phyloP scores from a whole-genome alignment of 2,797 vertebrate genomes.

The Eulemur albifrons region DNA sequence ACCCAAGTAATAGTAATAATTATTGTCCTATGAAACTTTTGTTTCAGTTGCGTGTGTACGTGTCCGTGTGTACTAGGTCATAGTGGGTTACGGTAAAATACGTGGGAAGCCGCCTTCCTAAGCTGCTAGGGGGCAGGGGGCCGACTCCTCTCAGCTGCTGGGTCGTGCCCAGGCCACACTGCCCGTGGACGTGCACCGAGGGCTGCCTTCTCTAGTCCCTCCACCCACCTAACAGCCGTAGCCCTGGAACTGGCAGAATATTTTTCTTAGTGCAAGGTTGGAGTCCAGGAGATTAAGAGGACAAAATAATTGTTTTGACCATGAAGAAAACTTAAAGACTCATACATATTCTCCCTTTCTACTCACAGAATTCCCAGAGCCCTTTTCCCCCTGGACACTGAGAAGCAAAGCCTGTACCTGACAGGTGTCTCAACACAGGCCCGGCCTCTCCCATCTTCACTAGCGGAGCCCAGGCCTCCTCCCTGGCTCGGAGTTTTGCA shows the following conservation, averaged over 20 bases:
- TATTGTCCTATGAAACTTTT: not conserved
- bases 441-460: rapidly evolving
- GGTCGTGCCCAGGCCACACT: not conserved
- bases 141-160: not conserved
- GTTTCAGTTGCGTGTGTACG: not conserved
- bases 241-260: not conserved
- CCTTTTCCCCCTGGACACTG: not conserved
- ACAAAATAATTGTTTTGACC: not conserved
- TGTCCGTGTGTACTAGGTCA: not conserved
- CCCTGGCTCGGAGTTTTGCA: not conserved
- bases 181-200: no score
- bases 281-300: not conserved
- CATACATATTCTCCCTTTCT: not conserved
- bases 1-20: not conserved
- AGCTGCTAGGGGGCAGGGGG: not conserved
- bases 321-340: not conserved
- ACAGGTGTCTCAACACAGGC: not conserved
- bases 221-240: rapidly evolving
- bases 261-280: not conserved
- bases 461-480: not conserved
- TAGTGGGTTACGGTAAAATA: not conserved
- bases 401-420: not conserved
- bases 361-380: not conserved
- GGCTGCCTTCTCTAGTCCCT: not conserved
- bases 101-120: not conserved